Conservation (phyloP, 1,140 invertebrate species). For the Paralvinella palmiformis region DNA sequence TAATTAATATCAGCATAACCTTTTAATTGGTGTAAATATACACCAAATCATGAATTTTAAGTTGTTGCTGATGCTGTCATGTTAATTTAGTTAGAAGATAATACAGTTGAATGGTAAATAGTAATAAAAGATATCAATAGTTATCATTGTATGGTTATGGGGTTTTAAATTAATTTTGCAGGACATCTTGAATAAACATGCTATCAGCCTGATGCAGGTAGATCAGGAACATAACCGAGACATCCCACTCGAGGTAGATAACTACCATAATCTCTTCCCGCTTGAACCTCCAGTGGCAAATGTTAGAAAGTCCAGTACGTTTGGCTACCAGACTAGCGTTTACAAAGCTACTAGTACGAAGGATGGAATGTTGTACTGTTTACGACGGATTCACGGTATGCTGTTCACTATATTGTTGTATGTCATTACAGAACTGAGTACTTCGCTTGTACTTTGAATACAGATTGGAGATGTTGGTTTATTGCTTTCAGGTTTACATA, state of each 20-base stretch:
- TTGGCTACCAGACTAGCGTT: conserved; percentile 72
- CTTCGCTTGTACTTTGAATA: too few relatives aligned
- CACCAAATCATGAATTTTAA: too few relatives aligned
- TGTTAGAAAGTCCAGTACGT: conserved; percentile 59
- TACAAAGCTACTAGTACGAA: conserved; percentile 87
- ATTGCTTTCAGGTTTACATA: too few relatives aligned
- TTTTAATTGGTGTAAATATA: too few relatives aligned
- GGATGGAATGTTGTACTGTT: conserved; percentile 76
- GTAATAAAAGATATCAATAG: too few relatives aligned
- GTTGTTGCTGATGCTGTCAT: too few relatives aligned
- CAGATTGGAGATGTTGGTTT: too few relatives aligned
- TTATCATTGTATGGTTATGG: not conserved
- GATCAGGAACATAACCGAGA: conserved; percentile 65
- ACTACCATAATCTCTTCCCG: conserved; percentile 81
- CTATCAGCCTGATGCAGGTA: conserved; percentile 63
- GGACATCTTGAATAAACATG: conserved; percentile 71
- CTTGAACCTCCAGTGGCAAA: conserved; percentile 60
- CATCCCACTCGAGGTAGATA: conserved; percentile 78
- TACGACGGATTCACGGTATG: conserved; percentile 81
- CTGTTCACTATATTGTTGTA: not conserved
- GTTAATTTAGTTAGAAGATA: too few relatives aligned
- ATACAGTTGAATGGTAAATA: too few relatives aligned
- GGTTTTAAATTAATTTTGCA: conserved; percentile 29
- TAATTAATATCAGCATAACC: too few relatives aligned
- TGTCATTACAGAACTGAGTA: too few relatives aligned